phyloP scores from a whole-genome alignment of 2,888 invertebrate genomes.

The Diarsia rubi region DNA sequence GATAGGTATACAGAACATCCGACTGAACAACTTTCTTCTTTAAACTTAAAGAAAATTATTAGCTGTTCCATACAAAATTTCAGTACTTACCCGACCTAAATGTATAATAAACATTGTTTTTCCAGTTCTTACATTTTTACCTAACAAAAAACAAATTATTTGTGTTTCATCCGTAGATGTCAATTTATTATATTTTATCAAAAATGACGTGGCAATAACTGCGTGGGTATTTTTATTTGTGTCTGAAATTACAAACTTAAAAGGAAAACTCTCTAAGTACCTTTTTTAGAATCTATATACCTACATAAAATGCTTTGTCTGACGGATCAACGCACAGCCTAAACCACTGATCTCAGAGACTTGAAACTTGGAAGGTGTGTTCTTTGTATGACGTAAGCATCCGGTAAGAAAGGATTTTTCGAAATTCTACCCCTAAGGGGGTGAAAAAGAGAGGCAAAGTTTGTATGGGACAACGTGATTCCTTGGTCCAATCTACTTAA shows the following conservation, averaged over 20 bases:
- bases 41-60: not conserved
- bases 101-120: not conserved
- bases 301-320: too few relatives aligned
- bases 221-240: not conserved
- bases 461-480: too few relatives aligned
- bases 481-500: too few relatives aligned
- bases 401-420: too few relatives aligned
- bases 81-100: not conserved
- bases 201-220: not conserved
- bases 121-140: not conserved
- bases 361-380: too few relatives aligned
- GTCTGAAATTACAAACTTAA: not conserved
- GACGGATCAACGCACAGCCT: too few relatives aligned
- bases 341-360: too few relatives aligned
- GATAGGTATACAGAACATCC: not conserved
- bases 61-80: not conserved
- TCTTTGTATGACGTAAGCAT: too few relatives aligned
- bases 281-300: not conserved
- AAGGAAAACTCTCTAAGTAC: not conserved
- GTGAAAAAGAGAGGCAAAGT: too few relatives aligned
- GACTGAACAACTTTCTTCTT: not conserved
- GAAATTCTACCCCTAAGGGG: too few relatives aligned
- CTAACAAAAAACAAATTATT: not conserved
- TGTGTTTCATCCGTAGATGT: not conserved
- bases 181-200: not conserved